Conservation (phyloP, 2,113 vertebrate genomes). For the Oryzias woworae region DNA sequence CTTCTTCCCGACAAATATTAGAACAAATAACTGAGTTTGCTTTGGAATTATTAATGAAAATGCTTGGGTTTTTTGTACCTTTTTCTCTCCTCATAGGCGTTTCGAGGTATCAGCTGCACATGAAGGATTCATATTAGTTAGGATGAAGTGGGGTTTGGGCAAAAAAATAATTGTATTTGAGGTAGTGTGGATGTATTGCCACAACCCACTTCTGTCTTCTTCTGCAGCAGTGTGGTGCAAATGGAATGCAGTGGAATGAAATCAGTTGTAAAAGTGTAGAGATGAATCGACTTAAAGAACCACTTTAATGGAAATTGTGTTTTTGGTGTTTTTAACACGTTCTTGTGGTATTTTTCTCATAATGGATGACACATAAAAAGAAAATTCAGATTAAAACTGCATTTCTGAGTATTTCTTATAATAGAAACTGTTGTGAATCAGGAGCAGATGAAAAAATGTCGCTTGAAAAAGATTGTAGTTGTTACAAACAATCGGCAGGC, state of each 20-base stretch:
- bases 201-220: neutral
- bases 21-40: conserved; percentile 30
- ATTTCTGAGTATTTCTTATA: no score
- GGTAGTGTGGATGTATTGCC: conserved; percentile 1
- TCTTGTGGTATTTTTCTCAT: no score
- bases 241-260: neutral
- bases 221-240: neutral
- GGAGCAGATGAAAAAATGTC: no score
- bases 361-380: no score
- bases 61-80: conserved; percentile 6
- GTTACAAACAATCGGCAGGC: no score
- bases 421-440: no score
- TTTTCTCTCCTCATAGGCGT: conserved; percentile 7
- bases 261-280: no score
- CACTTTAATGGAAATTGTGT: no score
- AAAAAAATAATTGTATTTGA: neutral
- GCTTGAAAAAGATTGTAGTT: no score
- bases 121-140: conserved; percentile 1
- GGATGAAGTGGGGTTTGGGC: neutral
- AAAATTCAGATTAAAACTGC: no score
- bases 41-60: conserved; percentile 12
- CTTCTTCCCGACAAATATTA: conserved; percentile 29
- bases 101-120: neutral
- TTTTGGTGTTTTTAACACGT: no score
- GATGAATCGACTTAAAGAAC: no score